Conservation (phyloP, 2,888 invertebrate genomes). For the Clitarchus hookeri region DNA sequence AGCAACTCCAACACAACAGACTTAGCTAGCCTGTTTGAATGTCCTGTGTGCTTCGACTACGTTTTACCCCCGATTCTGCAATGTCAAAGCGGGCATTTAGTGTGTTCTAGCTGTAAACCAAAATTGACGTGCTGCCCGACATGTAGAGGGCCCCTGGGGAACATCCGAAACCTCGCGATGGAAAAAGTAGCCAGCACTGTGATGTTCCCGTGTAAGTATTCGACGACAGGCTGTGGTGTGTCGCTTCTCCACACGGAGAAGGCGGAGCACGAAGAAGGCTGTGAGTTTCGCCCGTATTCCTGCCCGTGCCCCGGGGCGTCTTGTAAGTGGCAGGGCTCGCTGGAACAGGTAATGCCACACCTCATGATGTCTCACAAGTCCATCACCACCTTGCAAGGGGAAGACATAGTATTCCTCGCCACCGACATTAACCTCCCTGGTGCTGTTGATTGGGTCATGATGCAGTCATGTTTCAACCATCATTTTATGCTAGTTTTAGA, state of each 20-base stretch:
- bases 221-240: conserved; percentile 90
- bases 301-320: conserved; percentile 99
- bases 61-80: conserved; percentile 98
- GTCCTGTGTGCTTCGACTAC: conserved; percentile 99
- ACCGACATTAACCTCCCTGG: conserved; percentile 99
- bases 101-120: conserved; percentile 96
- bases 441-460: conserved; percentile 99
- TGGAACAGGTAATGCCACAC: conserved; percentile 99
- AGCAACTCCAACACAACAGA: conserved; percentile 73
- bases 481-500: conserved; percentile 99
- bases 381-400: conserved; percentile 96
- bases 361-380: conserved; percentile 96
- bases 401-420: conserved; percentile 99
- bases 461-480: conserved; percentile 99
- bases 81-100: conserved; percentile 98
- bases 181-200: conserved; percentile 99
- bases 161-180: conserved; percentile 98
- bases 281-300: conserved; percentile 97
- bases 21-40: conserved; percentile 89
- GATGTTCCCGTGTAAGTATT: conserved; percentile 98
- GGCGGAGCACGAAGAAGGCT: conserved; percentile 97
- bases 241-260: conserved; percentile 96
- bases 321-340: conserved; percentile 98
- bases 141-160: conserved; percentile 93
- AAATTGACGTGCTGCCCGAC: conserved; percentile 98